These are phyloP conservation scores for Hippocampus barbouri DNA, from an alignment of 2,113 vertebrate species.

Conservation along the genomic window DNA sequence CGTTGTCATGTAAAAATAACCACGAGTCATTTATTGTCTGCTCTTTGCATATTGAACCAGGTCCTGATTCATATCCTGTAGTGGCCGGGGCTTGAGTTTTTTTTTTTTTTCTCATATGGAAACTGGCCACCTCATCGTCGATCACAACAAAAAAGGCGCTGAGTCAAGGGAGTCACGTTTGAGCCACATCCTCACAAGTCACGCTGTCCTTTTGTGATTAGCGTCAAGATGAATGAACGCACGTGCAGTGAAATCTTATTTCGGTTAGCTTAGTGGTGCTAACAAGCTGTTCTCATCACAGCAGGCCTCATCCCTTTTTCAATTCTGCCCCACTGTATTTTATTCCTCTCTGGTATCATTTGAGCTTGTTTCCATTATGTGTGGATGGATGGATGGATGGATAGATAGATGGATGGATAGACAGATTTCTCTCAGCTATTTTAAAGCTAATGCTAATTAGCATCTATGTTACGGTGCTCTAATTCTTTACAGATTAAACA, in stretches of 20 bases:
- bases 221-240: conserved; percentile 13
- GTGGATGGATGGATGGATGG: too few species aligned
- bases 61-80: conserved; percentile 65
- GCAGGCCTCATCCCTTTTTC: not conserved
- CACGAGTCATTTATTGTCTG: conserved; percentile 29
- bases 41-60: conserved; percentile 33
- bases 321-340: not conserved
- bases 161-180: conserved; percentile 52
- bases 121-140: conserved; percentile 53
- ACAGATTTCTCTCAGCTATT: too few species aligned
- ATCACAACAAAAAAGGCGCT: conserved; percentile 49
- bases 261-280: not conserved
- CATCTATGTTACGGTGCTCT: too few species aligned
- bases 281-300: not conserved
- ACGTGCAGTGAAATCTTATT: conserved; percentile 9
- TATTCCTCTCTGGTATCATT: not conserved
- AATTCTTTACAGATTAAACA: too few species aligned
- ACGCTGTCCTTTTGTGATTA: conserved; percentile 39
- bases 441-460: too few species aligned
- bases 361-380: not conserved
- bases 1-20: conserved; percentile 48
- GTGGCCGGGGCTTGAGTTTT: conserved; percentile 23
- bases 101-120: conserved; percentile 6
- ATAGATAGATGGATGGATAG: too few species aligned
- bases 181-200: conserved; percentile 50